Percentiles rank a stretch among this genome's conserved stretches.
phyloP scores from a whole-genome alignment of 1,140 invertebrate species.

The Myzus persicae region DNA sequence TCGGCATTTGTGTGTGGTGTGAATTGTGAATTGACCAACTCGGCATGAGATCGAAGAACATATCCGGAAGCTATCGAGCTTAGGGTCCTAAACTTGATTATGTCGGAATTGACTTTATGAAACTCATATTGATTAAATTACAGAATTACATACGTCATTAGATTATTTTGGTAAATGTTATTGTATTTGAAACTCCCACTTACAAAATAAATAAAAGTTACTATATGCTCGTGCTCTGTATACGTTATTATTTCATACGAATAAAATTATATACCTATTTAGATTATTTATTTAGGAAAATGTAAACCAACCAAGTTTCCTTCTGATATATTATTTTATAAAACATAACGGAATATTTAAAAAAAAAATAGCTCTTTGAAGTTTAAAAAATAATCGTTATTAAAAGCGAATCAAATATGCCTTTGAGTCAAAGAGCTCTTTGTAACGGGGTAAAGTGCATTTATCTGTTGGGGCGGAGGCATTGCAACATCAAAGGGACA shows the following conservation, averaged over 20 bases:
- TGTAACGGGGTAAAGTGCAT: conserved; percentile 58
- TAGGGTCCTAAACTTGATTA: conserved; percentile 46
- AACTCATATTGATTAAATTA: conserved; percentile 42
- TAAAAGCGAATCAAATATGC: conserved; percentile 58
- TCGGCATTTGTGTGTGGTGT: not conserved
- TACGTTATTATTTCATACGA: not conserved
- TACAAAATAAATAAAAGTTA: not conserved
- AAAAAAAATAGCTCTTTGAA: conserved; percentile 40
- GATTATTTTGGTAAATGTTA: not conserved
- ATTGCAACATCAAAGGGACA: conserved; percentile 49
- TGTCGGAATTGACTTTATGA: conserved; percentile 15
- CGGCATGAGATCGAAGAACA: not conserved
- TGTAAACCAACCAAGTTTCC: not conserved
- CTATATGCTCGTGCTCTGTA: not conserved
- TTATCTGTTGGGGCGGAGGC: conserved; percentile 40
- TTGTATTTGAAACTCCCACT: not conserved
- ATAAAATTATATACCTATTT: conserved; percentile 1
- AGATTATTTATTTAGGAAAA: not conserved
- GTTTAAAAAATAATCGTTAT: conserved; percentile 57
- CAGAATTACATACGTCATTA: conserved; percentile 19
- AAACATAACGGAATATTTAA: conserved; percentile 30
- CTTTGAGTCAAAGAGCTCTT: conserved; percentile 55
- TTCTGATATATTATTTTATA: not conserved
- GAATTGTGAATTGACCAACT: conserved; percentile 16
- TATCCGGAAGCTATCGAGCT: conserved; percentile 5